Evolutionary conservation across 2,888 invertebrate genomes (phyloP).

Genomic region (Hydrotaea diabolus): DNA sequence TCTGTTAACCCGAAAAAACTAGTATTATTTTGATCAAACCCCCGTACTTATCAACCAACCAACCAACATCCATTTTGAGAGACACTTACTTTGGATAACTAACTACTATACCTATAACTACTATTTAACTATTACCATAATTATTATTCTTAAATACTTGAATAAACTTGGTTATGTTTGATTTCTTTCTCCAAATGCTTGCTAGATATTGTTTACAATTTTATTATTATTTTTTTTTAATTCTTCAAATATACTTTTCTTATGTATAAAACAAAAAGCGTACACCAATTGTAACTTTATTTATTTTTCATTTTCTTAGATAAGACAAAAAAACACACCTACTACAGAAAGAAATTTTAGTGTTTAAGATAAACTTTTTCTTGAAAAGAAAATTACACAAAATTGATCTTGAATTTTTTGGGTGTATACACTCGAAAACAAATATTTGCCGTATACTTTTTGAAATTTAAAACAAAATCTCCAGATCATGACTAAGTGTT

Average conservation of each 20-base stretch:
- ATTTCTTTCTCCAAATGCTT: conserved; percentile 56
- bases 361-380: not conserved
- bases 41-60: not conserved
- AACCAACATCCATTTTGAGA: conserved; percentile 5
- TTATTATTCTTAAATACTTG: conserved; percentile 57
- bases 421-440: not conserved
- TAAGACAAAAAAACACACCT: conserved; percentile 3
- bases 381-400: not conserved
- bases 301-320: not conserved
- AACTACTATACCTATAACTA: conserved; percentile 16
- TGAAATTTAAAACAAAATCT: too few species aligned
- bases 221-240: conserved; percentile 42
- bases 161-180: conserved; percentile 55
- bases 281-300: conserved; percentile 27
- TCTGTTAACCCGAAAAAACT: conserved; percentile 17
- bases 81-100: conserved; percentile 11
- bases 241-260: conserved; percentile 23
- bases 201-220: conserved; percentile 61
- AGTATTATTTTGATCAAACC: not conserved
- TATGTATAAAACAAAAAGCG: conserved; percentile 32
- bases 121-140: not conserved
- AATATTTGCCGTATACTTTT: too few species aligned
- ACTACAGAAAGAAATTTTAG: not conserved
- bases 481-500: too few species aligned
- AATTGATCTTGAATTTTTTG: not conserved